These are phyloP conservation scores for Carpatolechia fugitivella DNA, from an alignment of 2,888 invertebrate genomes.

Conservation along the genomic window DNA sequence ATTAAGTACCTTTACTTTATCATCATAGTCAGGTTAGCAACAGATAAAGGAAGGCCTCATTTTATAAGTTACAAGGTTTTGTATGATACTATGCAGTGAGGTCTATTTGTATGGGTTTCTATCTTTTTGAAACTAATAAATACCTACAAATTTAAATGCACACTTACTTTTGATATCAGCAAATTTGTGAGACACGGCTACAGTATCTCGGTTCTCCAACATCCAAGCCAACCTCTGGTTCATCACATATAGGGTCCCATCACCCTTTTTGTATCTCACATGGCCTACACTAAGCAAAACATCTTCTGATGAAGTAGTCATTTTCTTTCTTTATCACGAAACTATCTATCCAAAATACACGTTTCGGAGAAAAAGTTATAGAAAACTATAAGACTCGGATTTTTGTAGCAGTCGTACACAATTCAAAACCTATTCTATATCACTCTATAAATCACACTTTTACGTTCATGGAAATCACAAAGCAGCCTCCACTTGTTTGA, in stretches of 20 bases:
- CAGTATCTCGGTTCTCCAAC: constrained; percentile 94
- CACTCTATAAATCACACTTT: neutral
- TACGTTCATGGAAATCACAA: neutral
- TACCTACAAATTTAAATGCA: neutral
- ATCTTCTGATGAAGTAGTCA: constrained; percentile 96
- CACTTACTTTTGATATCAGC: constrained; percentile 96
- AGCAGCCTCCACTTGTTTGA: neutral
- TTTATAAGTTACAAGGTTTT: no score
- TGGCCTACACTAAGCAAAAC: constrained; percentile 94
- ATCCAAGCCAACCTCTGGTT: constrained; percentile 97
- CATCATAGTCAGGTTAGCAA: no score
- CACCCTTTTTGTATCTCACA: constrained; percentile 97
- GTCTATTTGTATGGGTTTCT: no score
- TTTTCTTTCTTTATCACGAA: constrained; percentile 42
- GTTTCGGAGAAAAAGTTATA: constrained; percentile 11
- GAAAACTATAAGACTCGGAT: constrained; percentile 33
- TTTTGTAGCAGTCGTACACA: constrained; percentile 11
- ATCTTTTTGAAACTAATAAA: no score
- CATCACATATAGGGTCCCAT: constrained; percentile 97
- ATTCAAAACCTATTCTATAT: neutral
- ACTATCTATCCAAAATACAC: constrained; percentile 4
- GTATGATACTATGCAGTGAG: no score
- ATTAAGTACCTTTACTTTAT: no score
- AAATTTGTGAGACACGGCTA: constrained; percentile 95
- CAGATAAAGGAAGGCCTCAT: no score